Evolutionary conservation across 1,140 invertebrate genomes (phyloP).

Genomic region (Neotoxoptera formosana): DNA sequence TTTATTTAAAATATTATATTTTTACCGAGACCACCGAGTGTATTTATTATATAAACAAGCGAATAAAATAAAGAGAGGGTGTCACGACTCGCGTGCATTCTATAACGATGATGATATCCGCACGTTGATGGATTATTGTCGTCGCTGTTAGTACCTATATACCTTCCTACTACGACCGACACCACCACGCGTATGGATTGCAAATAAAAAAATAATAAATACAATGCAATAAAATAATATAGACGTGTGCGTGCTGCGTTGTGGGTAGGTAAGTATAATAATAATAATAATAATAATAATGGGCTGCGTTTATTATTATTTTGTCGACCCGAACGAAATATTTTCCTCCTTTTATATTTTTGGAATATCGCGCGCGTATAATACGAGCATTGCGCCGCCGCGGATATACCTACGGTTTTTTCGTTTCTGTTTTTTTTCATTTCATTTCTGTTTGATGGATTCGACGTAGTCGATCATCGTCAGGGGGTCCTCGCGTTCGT

Average conservation of each 20-base stretch:
- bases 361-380: not conserved
- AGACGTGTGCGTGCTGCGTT: not conserved
- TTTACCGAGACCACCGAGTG: not conserved
- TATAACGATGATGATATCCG: too few species aligned
- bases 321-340: not conserved
- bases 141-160: too few species aligned
- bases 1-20: not conserved
- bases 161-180: too few species aligned
- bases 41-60: not conserved
- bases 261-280: not conserved
- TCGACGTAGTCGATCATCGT: conserved; percentile 55
- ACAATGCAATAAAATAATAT: not conserved
- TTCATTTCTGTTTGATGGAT: conserved; percentile 39
- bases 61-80: conserved; percentile 35
- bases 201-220: not conserved
- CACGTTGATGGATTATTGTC: conserved; percentile 49
- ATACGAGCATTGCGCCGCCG: not conserved
- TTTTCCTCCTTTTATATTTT: not conserved
- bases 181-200: too few species aligned
- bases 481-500: conserved; percentile 39
- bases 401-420: not conserved
- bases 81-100: not conserved
- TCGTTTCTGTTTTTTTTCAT: not conserved
- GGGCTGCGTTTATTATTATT: not conserved
- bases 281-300: not conserved